Conservation (phyloP, 1,140 invertebrate species). For the Alviniconcha marisindica region DNA sequence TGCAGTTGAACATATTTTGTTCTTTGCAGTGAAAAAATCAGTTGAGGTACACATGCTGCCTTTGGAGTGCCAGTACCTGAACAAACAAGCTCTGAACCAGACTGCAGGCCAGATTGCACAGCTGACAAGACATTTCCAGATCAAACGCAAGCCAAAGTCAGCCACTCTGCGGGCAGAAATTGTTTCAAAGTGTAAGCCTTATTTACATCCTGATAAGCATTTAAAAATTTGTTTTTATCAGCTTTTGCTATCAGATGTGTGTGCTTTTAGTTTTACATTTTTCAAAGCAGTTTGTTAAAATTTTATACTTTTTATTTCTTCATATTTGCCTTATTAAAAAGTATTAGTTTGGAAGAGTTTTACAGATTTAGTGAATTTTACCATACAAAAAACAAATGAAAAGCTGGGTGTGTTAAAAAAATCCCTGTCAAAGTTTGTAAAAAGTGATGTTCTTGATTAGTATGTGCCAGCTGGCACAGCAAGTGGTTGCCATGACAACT, state of each 20-base stretch:
- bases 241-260: neutral
- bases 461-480: too few relatives aligned
- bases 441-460: too few relatives aligned
- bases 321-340: neutral
- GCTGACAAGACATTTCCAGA: slow-evolving; percentile 90
- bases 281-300: neutral
- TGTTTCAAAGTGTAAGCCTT: slow-evolving; percentile 85
- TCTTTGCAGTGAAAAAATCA: slow-evolving; percentile 84
- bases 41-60: slow-evolving; percentile 92
- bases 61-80: slow-evolving; percentile 96
- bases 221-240: too few relatives aligned
- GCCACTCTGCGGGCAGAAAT: slow-evolving; percentile 92
- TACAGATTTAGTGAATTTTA: too few relatives aligned
- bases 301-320: neutral
- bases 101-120: slow-evolving; percentile 83
- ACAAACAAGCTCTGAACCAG: slow-evolving; percentile 92
- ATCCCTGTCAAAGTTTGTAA: too few relatives aligned
- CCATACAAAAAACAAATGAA: too few relatives aligned
- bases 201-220: too few relatives aligned
- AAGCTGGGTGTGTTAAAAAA: too few relatives aligned
- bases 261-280: neutral
- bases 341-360: too few relatives aligned
- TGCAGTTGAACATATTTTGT: too few relatives aligned
- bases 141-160: slow-evolving; percentile 97
- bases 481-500: too few relatives aligned